phyloP scores from a whole-genome alignment of 2,797 vertebrate genomes.

The Pogonophryne albipinna region DNA sequence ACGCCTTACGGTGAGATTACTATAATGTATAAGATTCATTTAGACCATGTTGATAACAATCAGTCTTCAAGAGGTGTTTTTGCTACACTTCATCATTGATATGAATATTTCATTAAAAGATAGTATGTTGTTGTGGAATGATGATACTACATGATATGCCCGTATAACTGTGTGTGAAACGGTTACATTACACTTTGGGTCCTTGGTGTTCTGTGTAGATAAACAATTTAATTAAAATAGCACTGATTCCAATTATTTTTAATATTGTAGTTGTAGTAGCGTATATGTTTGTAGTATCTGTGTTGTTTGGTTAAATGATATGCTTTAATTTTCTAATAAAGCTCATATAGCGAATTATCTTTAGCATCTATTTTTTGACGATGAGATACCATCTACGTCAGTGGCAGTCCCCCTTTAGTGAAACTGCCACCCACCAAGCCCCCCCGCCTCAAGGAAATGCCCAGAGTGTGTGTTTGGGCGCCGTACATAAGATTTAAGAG shows the following conservation, averaged over 20 bases:
- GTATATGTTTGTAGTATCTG: background rate
- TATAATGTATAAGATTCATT: background rate
- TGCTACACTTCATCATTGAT: background rate
- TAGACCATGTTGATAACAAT: background rate
- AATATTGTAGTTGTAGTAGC: background rate
- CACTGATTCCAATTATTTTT: background rate
- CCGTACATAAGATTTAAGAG: slow-evolving; percentile 42
- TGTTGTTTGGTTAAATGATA: background rate
- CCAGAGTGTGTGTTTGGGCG: background rate
- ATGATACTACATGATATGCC: too few species aligned
- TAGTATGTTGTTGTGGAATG: background rate
- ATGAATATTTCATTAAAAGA: background rate
- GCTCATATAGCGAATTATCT: background rate
- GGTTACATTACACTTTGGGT: too few species aligned
- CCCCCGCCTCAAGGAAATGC: slow-evolving; percentile 27
- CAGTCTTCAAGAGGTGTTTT: too few species aligned
- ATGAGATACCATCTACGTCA: slow-evolving; percentile 17
- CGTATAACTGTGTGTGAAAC: too few species aligned
- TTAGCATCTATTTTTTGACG: background rate
- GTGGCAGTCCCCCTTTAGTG: slow-evolving; percentile 40
- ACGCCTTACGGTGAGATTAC: too few species aligned
- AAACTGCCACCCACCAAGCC: slow-evolving; percentile 41
- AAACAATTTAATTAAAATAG: background rate
- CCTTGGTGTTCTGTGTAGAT: too few species aligned
- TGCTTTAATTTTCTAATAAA: background rate